A percentile compares a stretch with the other conserved stretches of the same genome.
Conservation (phyloP, 2,888 invertebrate species). For the Acrobasis repandana region DNA sequence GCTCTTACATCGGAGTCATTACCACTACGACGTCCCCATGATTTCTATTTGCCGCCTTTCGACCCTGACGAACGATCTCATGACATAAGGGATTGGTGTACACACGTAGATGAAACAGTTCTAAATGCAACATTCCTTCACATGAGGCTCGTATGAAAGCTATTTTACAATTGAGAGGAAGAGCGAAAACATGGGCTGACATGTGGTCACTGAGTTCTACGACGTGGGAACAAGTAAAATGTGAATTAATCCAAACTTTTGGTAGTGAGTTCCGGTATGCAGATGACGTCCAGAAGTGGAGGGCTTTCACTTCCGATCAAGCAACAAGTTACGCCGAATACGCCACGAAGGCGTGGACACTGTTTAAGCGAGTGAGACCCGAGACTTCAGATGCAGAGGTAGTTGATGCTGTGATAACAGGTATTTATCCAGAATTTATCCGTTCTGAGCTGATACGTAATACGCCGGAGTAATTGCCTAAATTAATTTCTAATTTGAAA, state of each 20-base stretch:
- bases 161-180: neutral
- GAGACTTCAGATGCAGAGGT: slow-evolving; percentile 12
- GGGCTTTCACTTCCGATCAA: slow-evolving; percentile 29
- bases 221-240: slow-evolving; percentile 30
- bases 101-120: neutral
- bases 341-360: slow-evolving; percentile 2
- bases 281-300: slow-evolving; percentile 26
- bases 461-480: slow-evolving; percentile 2
- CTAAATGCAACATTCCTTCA: no score
- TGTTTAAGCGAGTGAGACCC: slow-evolving; percentile 6
- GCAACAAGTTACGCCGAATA: slow-evolving; percentile 31
- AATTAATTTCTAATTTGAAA: slow-evolving; percentile 6
- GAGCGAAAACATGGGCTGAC: neutral
- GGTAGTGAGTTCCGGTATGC: slow-evolving; percentile 29
- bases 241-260: slow-evolving; percentile 29
- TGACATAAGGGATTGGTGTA: neutral
- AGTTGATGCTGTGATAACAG: slow-evolving; percentile 24
- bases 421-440: slow-evolving; percentile 25
- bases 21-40: neutral
- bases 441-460: slow-evolving; percentile 20
- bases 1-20: neutral
- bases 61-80: neutral
- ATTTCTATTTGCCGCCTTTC: slow-evolving; percentile 1
- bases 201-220: slow-evolving; percentile 26
- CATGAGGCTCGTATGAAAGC: no score